Conservation (phyloP, 2,888 invertebrate species). For the Drosophila helvetica region DNA sequence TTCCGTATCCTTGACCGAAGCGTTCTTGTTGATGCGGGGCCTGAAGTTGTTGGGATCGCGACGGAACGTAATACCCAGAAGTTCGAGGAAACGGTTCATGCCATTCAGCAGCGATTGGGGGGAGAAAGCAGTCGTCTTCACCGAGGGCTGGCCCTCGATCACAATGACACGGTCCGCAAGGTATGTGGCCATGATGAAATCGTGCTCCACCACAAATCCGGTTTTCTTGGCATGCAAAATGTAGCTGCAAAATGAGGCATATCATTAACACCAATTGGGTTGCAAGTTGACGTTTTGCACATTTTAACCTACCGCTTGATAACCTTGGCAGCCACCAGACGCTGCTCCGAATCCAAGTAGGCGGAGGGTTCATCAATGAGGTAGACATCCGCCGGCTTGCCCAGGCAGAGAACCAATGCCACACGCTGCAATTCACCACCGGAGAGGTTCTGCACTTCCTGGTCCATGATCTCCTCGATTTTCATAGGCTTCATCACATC, state of each 20-base stretch:
- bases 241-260: conserved; percentile 86
- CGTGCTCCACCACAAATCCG: conserved; percentile 99
- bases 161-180: conserved; percentile 99
- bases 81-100: conserved; percentile 98
- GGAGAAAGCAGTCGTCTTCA: conserved; percentile 93
- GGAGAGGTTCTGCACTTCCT: conserved; percentile 98
- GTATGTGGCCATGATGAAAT: conserved; percentile 99
- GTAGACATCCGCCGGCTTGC: conserved; percentile 99
- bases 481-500: conserved; percentile 99
- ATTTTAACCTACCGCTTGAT: conserved; percentile 91
- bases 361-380: conserved; percentile 99
- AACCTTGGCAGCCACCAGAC: conserved; percentile 99
- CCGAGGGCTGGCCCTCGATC: conserved; percentile 97
- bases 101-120: conserved; percentile 97
- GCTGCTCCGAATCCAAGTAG: conserved; percentile 99
- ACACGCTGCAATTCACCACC: conserved; percentile 99
- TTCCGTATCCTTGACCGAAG: conserved; percentile 99
- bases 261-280: neutral
- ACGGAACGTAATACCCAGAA: conserved; percentile 98
- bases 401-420: conserved; percentile 97
- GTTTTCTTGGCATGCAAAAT: conserved; percentile 99
- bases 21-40: conserved; percentile 98
- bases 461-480: conserved; percentile 98
- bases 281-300: neutral
- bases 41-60: conserved; percentile 99